These are phyloP conservation scores for Andrena fulva DNA, from an alignment of 2,888 invertebrate species.

Conservation along the genomic window DNA sequence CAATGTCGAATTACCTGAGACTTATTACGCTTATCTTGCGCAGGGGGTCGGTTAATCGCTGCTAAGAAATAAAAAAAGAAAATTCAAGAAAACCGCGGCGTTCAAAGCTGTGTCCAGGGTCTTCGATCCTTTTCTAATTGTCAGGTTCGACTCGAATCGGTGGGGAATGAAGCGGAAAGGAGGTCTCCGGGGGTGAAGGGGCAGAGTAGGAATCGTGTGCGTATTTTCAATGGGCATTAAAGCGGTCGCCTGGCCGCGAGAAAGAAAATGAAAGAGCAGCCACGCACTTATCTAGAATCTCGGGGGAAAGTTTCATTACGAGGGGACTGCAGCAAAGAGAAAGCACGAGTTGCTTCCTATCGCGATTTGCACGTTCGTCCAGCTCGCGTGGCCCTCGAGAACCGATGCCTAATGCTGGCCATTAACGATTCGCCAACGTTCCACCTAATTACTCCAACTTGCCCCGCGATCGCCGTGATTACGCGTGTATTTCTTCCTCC, in stretches of 20 bases:
- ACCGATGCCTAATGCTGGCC: constrained; percentile 36
- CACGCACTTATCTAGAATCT: constrained; percentile 44
- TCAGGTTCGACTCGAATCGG: not conserved
- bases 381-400: constrained; percentile 46
- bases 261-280: constrained; percentile 49
- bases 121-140: not conserved
- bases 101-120: not conserved
- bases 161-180: not conserved
- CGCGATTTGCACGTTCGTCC: constrained; percentile 57
- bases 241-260: not conserved
- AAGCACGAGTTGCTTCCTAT: constrained; percentile 44
- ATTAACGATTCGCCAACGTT: constrained; percentile 31
- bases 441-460: constrained; percentile 19
- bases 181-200: not conserved
- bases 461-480: constrained; percentile 13
- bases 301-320: constrained; percentile 40
- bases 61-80: not conserved
- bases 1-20: too few species aligned
- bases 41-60: not conserved
- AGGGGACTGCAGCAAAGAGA: constrained; percentile 31
- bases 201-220: not conserved
- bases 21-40: too few species aligned
- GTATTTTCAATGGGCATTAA: constrained; percentile 14
- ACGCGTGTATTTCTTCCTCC: not conserved
- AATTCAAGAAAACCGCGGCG: not conserved